Evolutionary conservation across 2,888 invertebrate genomes (phyloP), one percentile per base, ranked within the genome.

Genomic region (Yponomeuta evonymella): DNA sequence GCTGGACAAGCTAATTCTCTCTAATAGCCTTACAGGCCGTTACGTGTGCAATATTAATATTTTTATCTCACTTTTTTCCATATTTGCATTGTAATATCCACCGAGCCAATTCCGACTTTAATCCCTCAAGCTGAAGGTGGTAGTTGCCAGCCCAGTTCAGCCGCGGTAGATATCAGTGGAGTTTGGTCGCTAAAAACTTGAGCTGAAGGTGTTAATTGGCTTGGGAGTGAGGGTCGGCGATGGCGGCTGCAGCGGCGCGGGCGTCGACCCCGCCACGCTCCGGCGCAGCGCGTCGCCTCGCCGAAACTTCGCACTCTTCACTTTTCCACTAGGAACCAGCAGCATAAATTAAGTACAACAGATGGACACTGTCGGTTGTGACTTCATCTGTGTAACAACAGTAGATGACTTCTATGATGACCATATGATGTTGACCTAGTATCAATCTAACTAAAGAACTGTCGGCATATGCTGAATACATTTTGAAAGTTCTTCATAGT

Each of bases 231-330:
- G 15, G 12, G 51, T 51, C 15, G 23, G 77, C 75, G 78, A 77
- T 76, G 75, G 76, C 75, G 76, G 76, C 78, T 65, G 70, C 70
- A 66, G 70, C 72, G 69, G 74, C 76, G 78, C 78, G 76, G 80
- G 72, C 74, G 75, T 74, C 75, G 73, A 72, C 74, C 72, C 70
- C 65, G 67, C 82, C 80, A 85, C 84, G 87, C 79, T 86, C 83
- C 85, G 82, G 81, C 85, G 79, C 82, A 75, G 75, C 75, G 73
- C 83, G 82, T 81, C 82, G 77, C 77, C 78, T 85, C 88, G 89
- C 90, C 90, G 88, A 92, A 92, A 89, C 91, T 90, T 90, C 82
- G 89, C 90, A 89, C 90, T 43, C 43, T 90, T 89, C 88, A 88
- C 89, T 90, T 89, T 89, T 88, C 88, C 85, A 79, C 80, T 84